Conservation (phyloP, 1,140 invertebrate species). For the Zaprionus davidi region DNA sequence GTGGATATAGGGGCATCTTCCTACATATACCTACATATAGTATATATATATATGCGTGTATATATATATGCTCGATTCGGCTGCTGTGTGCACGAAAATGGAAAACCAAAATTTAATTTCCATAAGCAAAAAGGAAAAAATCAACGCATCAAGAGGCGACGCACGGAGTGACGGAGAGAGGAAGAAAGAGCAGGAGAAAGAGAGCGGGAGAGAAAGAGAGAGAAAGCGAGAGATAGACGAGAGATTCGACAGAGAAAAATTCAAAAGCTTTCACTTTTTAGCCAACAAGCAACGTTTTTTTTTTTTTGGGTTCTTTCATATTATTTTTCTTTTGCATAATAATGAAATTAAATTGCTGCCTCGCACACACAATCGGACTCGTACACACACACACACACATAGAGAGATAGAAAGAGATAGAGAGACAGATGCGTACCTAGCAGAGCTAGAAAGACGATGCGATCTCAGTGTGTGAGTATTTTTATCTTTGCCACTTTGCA, state of each 20-base stretch:
- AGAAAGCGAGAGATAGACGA: neutral
- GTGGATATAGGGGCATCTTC: conserved; percentile 3
- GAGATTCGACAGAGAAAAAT: conserved; percentile 29
- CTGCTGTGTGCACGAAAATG: conserved; percentile 39
- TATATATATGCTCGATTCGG: conserved; percentile 8
- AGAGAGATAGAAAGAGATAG: neutral
- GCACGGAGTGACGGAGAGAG: neutral
- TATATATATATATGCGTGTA: conserved; percentile 1
- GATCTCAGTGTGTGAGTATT: conserved; percentile 32
- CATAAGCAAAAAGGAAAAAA: conserved; percentile 46
- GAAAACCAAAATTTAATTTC: conserved; percentile 54
- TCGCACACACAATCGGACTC: conserved; percentile 24
- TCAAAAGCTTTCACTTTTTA: conserved; percentile 58
- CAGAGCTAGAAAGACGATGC: conserved; percentile 1
- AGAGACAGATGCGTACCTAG: conserved; percentile 19
- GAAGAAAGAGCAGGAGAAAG: neutral
- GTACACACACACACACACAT: neutral
- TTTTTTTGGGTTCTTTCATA: conserved; percentile 28
- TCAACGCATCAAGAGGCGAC: conserved; percentile 28
- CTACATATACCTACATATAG: conserved; percentile 6
- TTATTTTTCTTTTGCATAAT: conserved; percentile 56
- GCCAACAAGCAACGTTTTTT: conserved; percentile 21
- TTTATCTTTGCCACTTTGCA: conserved; percentile 43
- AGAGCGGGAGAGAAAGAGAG: neutral
- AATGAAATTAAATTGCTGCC: conserved; percentile 58